Evolutionary conservation across 2,888 invertebrate genomes (phyloP).

Genomic region (Doris montereyensis): DNA sequence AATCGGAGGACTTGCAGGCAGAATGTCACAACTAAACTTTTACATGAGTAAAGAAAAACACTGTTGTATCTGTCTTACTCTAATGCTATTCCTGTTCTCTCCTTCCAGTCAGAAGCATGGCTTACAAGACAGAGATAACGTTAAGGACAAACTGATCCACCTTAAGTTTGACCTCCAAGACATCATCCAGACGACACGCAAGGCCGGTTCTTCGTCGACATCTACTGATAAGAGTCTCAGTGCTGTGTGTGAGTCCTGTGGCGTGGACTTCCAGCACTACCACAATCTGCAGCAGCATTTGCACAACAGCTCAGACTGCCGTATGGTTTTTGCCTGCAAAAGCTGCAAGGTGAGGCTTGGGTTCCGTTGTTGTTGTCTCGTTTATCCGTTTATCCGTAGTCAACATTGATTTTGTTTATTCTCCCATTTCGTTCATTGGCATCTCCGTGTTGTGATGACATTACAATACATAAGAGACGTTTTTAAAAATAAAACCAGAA

Average conservation of each 20-base stretch:
- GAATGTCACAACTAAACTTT: too few relatives aligned
- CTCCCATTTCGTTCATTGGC: too few relatives aligned
- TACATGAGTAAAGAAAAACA: too few relatives aligned
- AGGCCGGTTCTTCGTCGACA: neutral
- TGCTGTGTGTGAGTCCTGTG: conserved; percentile 73
- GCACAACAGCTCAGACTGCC: conserved; percentile 43
- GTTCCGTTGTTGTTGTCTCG: too few relatives aligned
- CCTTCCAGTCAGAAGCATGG: conserved; percentile 36
- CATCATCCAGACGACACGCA: neutral
- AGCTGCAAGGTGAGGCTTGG: conserved; percentile 19
- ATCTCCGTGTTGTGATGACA: too few relatives aligned
- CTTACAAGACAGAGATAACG: conserved; percentile 21
- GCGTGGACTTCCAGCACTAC: conserved; percentile 73
- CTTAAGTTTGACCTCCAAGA: neutral
- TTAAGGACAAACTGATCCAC: conserved; percentile 17
- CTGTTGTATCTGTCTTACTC: too few relatives aligned
- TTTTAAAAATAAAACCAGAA: too few relatives aligned
- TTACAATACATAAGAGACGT: too few relatives aligned
- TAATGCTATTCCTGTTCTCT: neutral
- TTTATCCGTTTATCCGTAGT: too few relatives aligned
- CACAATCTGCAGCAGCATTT: conserved; percentile 73
- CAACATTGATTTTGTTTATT: too few relatives aligned
- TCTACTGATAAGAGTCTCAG: neutral
- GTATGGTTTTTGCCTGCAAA: conserved; percentile 21
- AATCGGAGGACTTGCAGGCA: too few relatives aligned